Percentiles rank a stretch among this genome's conserved stretches.
phyloP scores from a whole-genome alignment of 2,797 vertebrate genomes.

The Cuniculus paca region DNA sequence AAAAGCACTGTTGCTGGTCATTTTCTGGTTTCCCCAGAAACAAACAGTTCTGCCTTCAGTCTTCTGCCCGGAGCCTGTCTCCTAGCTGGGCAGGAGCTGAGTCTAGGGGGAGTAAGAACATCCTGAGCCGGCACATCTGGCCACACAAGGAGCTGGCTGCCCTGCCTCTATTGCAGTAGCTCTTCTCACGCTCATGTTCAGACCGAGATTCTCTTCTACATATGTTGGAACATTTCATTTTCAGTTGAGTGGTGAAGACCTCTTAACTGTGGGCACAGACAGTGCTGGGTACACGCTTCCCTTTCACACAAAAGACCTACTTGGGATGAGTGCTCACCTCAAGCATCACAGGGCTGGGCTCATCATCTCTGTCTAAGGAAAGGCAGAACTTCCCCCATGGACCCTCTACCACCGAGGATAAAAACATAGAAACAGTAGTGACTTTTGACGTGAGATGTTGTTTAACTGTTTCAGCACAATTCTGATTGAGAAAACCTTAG shows the following conservation, averaged over 20 bases:
- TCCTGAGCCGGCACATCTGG: constrained; percentile 24
- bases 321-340: neutral
- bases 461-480: neutral
- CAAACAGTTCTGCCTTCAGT: neutral
- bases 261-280: neutral
- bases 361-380: neutral
- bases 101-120: neutral
- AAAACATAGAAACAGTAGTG: neutral
- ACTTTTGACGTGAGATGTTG: neutral
- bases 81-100: neutral
- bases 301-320: neutral
- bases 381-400: neutral
- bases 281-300: neutral
- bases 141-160: constrained; percentile 47
- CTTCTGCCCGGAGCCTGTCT: neutral
- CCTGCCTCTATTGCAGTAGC: neutral
- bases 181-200: neutral
- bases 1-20: neutral
- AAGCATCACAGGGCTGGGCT: neutral
- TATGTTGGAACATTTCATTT: neutral
- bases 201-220: neutral
- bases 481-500: neutral
- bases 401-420: neutral
- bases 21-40: constrained; percentile 61
- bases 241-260: neutral